These are phyloP conservation scores for Cataglyphis altisquamis DNA, from an alignment of 2,888 invertebrate genomes.

Conservation along the genomic window DNA sequence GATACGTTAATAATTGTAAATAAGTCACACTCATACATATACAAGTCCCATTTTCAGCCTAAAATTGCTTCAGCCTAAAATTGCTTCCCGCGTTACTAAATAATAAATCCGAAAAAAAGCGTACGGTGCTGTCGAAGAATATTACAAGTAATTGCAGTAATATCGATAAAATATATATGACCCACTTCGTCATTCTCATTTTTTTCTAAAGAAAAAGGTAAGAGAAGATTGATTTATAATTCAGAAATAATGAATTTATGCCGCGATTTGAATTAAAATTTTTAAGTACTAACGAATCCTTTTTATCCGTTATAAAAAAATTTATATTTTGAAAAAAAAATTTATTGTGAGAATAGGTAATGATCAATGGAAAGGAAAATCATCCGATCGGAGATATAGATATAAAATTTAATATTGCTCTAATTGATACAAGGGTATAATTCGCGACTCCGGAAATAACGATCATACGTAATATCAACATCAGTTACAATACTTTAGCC, in stretches of 20 bases:
- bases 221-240: constrained; percentile 54
- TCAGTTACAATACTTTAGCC: constrained; percentile 60
- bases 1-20: constrained; percentile 50
- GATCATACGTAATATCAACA: constrained; percentile 27
- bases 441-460: constrained; percentile 2
- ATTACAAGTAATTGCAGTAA: constrained; percentile 29
- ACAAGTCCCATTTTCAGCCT: constrained; percentile 49
- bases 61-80: constrained; percentile 70
- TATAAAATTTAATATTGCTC: constrained; percentile 20
- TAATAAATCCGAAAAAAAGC: constrained; percentile 32
- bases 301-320: constrained; percentile 33
- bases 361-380: constrained; percentile 33
- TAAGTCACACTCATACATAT: constrained; percentile 22
- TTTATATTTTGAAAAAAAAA: neutral
- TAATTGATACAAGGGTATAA: constrained; percentile 3
- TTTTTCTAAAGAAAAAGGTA: constrained; percentile 39
- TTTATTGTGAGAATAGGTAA: neutral
- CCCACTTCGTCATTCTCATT: constrained; percentile 32
- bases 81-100: constrained; percentile 60
- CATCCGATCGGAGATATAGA: neutral
- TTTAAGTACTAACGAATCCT: constrained; percentile 68
- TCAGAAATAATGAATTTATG: constrained; percentile 64
- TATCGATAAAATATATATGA: constrained; percentile 37
- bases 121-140: constrained; percentile 34
- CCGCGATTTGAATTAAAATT: constrained; percentile 66